Evolutionary conservation across 1,140 invertebrate genomes (phyloP), one percentile per base, ranked within the genome.

Genomic region (Venturia canescens): DNA sequence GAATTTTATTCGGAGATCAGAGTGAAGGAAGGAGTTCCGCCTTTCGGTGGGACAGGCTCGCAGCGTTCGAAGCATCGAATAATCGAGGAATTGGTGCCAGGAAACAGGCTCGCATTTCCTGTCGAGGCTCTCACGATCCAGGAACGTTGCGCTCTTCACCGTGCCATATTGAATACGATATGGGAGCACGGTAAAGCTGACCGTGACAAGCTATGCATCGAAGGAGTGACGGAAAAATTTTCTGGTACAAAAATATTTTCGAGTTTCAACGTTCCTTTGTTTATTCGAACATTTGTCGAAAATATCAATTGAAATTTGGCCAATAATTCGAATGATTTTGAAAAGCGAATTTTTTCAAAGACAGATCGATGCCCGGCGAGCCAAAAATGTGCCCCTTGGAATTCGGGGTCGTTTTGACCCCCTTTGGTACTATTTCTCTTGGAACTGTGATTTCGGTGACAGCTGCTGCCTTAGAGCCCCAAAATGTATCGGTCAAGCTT

Each of bases 141-240:
- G 27, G 94, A 95, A 87, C 91, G 93, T 60, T 95, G 94, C 87
- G 88, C 93, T 18, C 84, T 95, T 3, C 94, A 95, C 85, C 90
- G 87, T 76, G 90, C 94, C 80, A 83, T 94, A n/a, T 95, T 94
- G 60, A 94, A 93, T 26, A 91, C 93, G 0, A 91, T 95, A 0
- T 90, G 92, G 71, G 89, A 88, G 5, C 92, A 91, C 89, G 90
- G 92, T 75, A 87, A 92, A 80, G 91, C 92, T 4, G 91, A 93
- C 85, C 93, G 93, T 84, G 88, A 86, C 74, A 82, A 87, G 26
- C 90, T 91, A 26, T 94, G 93, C 83, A 92, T 90, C 0, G 63
- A 82, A 13, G 78, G 57, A 5, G 77, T 82, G 11, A 83, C 66
- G 44, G 84, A 87, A 50, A 87, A 86, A 80, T 48, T 86, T 57